These are phyloP conservation scores for Sclerodermus sp. DNA, from an alignment of 2,888 invertebrate genomes.

Conservation along the genomic window DNA sequence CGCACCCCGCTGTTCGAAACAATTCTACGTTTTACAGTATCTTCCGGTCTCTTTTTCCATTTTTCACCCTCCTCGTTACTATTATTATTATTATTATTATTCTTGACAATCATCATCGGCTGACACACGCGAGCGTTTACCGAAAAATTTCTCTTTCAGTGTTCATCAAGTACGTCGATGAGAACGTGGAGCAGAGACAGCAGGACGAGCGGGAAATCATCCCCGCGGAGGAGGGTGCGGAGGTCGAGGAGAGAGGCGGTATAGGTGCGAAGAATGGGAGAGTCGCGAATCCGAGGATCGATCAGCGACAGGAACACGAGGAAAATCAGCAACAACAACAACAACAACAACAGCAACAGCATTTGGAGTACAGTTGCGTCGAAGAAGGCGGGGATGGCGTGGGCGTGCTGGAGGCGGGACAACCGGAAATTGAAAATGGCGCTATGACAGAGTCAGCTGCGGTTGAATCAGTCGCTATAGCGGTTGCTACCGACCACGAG, in stretches of 20 bases:
- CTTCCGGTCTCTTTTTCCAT: too few relatives aligned
- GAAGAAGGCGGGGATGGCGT: slow-evolving; percentile 48
- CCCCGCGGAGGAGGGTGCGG: slow-evolving; percentile 10
- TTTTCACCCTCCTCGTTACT: too few relatives aligned
- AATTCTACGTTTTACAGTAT: too few relatives aligned
- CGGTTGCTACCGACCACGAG: slow-evolving; percentile 28
- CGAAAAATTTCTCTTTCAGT: slow-evolving; percentile 20
- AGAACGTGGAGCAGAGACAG: slow-evolving; percentile 13
- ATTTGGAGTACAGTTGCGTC: slow-evolving; percentile 31
- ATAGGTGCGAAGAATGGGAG: not conserved
- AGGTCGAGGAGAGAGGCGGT: not conserved
- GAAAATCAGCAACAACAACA: slow-evolving; percentile 14
- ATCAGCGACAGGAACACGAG: slow-evolving; percentile 3
- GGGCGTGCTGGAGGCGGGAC: slow-evolving; percentile 56
- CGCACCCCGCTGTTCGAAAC: too few relatives aligned
- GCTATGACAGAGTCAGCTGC: slow-evolving; percentile 39
- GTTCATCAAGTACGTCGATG: slow-evolving; percentile 23
- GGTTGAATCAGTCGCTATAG: slow-evolving; percentile 32
- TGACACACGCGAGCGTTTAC: too few relatives aligned
- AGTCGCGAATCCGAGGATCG: too few relatives aligned
- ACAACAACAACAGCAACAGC: slow-evolving; percentile 35
- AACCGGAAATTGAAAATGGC: slow-evolving; percentile 54
- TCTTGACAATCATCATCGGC: too few relatives aligned
- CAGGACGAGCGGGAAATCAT: slow-evolving; percentile 14
- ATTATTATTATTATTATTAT: too few relatives aligned